These are phyloP conservation scores for Sisor rabdophorus DNA, from an alignment of 2,113 vertebrate species.

Conservation along the genomic window DNA sequence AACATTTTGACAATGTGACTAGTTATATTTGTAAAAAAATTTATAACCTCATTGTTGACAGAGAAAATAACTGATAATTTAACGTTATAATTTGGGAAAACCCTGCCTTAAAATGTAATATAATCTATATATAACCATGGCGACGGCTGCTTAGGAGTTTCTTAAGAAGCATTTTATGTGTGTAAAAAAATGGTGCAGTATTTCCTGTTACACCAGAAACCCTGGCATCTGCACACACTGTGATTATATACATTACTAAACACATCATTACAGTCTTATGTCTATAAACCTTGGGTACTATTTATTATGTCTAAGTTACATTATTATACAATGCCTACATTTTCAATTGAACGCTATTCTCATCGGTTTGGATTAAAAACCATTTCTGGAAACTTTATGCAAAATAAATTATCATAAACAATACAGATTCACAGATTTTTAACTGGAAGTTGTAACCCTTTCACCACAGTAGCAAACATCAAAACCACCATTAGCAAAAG, in stretches of 20 bases:
- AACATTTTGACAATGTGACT: not conserved
- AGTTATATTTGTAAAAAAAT: not conserved
- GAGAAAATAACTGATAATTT: not conserved
- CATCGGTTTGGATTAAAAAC: not conserved
- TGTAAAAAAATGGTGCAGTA: not conserved
- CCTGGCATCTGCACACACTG: not conserved
- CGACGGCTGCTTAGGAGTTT: not conserved
- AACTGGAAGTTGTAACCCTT: not conserved
- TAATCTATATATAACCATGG: not conserved
- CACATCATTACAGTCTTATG: constrained; percentile 11
- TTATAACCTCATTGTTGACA: not conserved
- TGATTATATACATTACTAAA: not conserved
- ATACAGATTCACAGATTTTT: not conserved
- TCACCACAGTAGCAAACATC: not conserved
- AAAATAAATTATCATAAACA: not conserved
- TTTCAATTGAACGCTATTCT: not conserved
- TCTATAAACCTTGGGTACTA: too few species aligned
- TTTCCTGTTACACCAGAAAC: not conserved
- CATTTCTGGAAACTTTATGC: too few species aligned
- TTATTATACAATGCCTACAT: not conserved
- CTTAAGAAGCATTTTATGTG: constrained; percentile 2
- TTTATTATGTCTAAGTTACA: not conserved
- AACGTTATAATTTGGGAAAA: not conserved
- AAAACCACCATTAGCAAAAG: not conserved
- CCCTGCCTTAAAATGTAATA: constrained; percentile 11